Percentiles rank a stretch among this genome's conserved stretches.
Evolutionary conservation across 2,797 vertebrate species (phyloP).

Genomic region (Parauchenoglanis punctatus): DNA sequence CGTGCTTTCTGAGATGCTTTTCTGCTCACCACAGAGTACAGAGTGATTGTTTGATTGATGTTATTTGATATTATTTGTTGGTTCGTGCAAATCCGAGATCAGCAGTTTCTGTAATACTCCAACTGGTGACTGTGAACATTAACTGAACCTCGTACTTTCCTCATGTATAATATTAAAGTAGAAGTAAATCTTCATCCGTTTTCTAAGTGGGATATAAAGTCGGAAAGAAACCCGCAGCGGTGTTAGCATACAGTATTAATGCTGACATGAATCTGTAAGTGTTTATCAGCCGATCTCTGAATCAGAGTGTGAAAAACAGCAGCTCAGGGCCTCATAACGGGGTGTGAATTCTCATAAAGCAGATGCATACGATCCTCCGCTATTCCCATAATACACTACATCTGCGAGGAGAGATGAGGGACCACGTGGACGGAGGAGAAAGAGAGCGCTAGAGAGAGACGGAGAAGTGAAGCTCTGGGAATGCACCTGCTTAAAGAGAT

Average conservation of each 20-base stretch:
- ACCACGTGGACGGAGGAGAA: background rate
- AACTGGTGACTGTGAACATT: background rate
- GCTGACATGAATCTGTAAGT: constrained; percentile 17
- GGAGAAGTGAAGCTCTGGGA: background rate
- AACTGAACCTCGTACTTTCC: background rate
- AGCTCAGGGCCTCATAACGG: constrained; percentile 7
- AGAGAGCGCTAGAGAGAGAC: background rate
- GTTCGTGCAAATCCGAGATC: background rate
- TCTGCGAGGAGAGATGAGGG: constrained; percentile 8
- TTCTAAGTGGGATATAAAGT: background rate
- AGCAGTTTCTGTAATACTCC: background rate
- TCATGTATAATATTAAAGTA: constrained; percentile 24
- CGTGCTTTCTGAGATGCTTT: background rate
- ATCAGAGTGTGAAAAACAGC: constrained; percentile 28
- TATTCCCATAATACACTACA: constrained; percentile 23
- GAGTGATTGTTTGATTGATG: background rate
- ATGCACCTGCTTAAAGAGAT: background rate
- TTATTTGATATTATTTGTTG: background rate
- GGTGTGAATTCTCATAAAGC: constrained; percentile 21
- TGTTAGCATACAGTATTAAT: background rate
- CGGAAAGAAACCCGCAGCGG: background rate
- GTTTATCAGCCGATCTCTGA: constrained; percentile 45
- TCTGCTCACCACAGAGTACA: background rate
- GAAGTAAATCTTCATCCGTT: constrained; percentile 20
- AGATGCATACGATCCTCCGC: background rate